phyloP scores from a whole-genome alignment of 2,797 vertebrate genomes.

The Pempheris klunzingeri region DNA sequence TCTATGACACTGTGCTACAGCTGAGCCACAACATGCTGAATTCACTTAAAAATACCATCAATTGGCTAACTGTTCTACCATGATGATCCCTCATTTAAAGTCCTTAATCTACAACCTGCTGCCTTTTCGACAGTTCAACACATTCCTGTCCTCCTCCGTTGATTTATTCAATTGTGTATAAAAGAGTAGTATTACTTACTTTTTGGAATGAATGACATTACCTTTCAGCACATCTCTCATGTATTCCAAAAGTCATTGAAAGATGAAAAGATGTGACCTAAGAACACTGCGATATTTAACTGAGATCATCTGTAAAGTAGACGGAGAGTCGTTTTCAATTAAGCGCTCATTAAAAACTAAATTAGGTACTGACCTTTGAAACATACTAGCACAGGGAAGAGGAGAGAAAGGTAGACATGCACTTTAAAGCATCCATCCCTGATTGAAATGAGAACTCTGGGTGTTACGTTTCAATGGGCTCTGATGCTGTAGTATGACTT shows the following conservation, averaged over 20 bases:
- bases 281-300: constrained; percentile 80
- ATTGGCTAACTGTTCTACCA: constrained; percentile 30
- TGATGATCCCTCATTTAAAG: constrained; percentile 46
- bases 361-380: constrained; percentile 82
- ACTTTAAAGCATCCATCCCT: constrained; percentile 60
- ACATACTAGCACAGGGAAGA: constrained; percentile 76
- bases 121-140: constrained; percentile 25
- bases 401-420: constrained; percentile 64
- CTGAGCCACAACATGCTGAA: constrained; percentile 25
- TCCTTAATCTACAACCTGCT: constrained; percentile 17
- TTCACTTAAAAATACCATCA: constrained; percentile 36
- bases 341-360: constrained; percentile 82
- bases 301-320: constrained; percentile 81
- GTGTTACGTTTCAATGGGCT: constrained; percentile 37
- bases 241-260: constrained; percentile 52
- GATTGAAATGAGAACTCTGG: constrained; percentile 62
- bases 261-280: constrained; percentile 69
- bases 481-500: constrained; percentile 6
- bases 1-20: constrained; percentile 1
- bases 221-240: constrained; percentile 39
- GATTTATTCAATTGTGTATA: constrained; percentile 14
- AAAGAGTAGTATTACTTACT: constrained; percentile 37
- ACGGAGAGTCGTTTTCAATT: constrained; percentile 81
- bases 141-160: constrained; percentile 6
- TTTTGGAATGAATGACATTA: constrained; percentile 28